Conservation (phyloP, 2,797 vertebrate species). For the Aselliscus stoliczkanus region DNA sequence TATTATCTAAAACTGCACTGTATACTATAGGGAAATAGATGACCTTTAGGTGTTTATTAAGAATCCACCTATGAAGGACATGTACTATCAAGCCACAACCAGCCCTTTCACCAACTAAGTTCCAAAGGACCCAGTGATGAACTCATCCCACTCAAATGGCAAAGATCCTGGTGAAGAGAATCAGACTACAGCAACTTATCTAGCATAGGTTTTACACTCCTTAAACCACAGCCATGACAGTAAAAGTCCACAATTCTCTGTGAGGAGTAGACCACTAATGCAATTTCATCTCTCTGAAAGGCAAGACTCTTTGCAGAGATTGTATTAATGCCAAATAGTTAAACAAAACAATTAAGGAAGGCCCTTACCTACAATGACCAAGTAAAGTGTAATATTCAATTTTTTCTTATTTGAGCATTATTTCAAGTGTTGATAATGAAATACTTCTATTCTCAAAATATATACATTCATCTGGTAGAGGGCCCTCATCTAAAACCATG, state of each 20-base stretch:
- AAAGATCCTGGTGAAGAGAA: neutral
- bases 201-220: neutral
- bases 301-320: neutral
- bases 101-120: neutral
- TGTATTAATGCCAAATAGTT: neutral
- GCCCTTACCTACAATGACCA: neutral
- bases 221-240: neutral
- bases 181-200: neutral
- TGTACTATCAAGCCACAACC: neutral
- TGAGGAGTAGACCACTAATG: neutral
- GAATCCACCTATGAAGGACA: neutral
- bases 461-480: neutral
- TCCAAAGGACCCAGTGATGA: neutral
- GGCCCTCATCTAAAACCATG: neutral
- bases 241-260: neutral
- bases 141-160: neutral
- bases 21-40: neutral
- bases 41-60: neutral
- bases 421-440: constrained; percentile 4
- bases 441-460: constrained; percentile 3
- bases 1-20: neutral
- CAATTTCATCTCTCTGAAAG: neutral
- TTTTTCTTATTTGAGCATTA: neutral
- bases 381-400: neutral
- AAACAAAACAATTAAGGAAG: neutral